phyloP scores from a whole-genome alignment of 2,888 invertebrate species.

The Amorpha juglandis region DNA sequence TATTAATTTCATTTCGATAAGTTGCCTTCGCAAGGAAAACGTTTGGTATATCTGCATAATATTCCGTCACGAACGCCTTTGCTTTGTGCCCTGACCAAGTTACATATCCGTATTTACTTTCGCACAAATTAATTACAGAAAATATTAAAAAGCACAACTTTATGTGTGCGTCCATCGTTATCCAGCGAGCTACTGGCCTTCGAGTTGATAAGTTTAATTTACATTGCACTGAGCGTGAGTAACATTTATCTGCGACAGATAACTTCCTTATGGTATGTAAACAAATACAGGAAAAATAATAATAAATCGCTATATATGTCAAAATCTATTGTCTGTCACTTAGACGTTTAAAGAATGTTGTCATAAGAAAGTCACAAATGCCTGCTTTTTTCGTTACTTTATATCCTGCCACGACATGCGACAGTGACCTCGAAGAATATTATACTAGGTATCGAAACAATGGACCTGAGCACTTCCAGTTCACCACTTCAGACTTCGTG shows the following conservation, averaged over 20 bases:
- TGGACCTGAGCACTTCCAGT: no score
- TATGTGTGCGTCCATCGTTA: not conserved
- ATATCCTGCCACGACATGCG: no score
- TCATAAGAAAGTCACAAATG: no score
- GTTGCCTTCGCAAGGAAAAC: constrained; percentile 74
- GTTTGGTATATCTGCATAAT: constrained; percentile 61
- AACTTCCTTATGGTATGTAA: not conserved
- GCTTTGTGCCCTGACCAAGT: constrained; percentile 47
- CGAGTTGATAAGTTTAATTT: not conserved
- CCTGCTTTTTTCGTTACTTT: no score
- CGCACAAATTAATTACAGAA: constrained; percentile 37
- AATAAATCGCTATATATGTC: not conserved
- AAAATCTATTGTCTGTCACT: not conserved
- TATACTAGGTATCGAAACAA: no score
- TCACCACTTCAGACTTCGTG: no score
- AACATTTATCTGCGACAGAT: not conserved
- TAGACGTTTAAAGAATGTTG: no score
- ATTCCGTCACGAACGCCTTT: constrained; percentile 51
- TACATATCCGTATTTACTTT: constrained; percentile 65
- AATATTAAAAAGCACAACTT: constrained; percentile 41
- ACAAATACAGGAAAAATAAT: not conserved
- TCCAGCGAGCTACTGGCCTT: not conserved
- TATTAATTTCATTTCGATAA: constrained; percentile 81
- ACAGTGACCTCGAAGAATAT: no score
- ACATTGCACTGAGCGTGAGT: not conserved